A percentile compares a stretch with the other conserved stretches of the same genome.
These are phyloP conservation scores for Calameuta idolon DNA, from an alignment of 2,888 invertebrate species.

Conservation along the genomic window DNA sequence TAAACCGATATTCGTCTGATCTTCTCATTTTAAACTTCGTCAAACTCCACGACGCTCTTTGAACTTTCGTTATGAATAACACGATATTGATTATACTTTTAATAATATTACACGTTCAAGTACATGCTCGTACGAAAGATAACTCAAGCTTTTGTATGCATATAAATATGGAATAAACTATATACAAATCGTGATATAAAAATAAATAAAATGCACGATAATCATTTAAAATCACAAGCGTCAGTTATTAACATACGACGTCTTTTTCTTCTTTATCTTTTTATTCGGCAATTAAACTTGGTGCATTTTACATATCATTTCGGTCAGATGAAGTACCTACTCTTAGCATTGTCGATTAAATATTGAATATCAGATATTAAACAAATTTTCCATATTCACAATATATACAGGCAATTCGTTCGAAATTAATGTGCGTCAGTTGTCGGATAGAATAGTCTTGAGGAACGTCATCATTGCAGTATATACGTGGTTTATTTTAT, in stretches of 20 bases:
- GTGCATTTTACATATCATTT: neutral
- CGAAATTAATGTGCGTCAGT: neutral
- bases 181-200: neutral
- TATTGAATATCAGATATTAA: neutral
- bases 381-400: neutral
- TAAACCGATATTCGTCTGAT: neutral
- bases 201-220: neutral
- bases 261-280: neutral
- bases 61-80: neutral
- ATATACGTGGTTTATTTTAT: neutral
- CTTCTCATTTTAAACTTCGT: neutral
- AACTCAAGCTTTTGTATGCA: neutral
- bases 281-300: neutral
- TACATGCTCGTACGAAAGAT: neutral
- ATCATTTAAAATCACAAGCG: neutral
- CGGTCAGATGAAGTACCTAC: neutral
- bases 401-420: neutral
- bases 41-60: neutral
- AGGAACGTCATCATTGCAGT: neutral
- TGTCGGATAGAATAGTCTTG: neutral
- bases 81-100: neutral
- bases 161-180: neutral
- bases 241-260: neutral
- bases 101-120: neutral
- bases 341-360: neutral